Conservation (phyloP, 2,888 invertebrate species). For the Caenorhabditis wallacei region DNA sequence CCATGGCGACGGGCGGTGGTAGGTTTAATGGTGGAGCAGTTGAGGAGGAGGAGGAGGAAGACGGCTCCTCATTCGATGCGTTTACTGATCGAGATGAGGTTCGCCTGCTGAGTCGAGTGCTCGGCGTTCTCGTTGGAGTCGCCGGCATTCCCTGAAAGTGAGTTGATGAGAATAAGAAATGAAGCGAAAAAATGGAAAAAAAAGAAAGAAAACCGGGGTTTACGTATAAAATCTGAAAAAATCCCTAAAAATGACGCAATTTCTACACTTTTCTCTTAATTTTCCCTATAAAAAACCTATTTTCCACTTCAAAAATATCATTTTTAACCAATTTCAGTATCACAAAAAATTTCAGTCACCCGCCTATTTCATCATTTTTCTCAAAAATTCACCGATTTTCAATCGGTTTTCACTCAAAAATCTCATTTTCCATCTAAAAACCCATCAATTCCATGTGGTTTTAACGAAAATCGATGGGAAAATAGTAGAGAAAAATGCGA, state of each 20-base stretch:
- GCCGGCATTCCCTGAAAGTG: slow-evolving; percentile 36
- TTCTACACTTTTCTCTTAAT: no score
- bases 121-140: slow-evolving; percentile 20
- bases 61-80: slow-evolving; percentile 34
- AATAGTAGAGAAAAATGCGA: neutral
- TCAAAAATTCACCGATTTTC: neutral
- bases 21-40: slow-evolving; percentile 23
- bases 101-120: slow-evolving; percentile 20
- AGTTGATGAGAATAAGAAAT: no score
- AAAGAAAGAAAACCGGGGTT: no score
- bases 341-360: no score
- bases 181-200: no score
- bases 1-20: slow-evolving; percentile 9
- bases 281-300: no score
- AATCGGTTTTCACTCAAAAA: slow-evolving; percentile 20
- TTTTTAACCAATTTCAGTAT: neutral
- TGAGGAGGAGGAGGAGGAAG: slow-evolving; percentile 17
- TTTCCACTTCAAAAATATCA: neutral
- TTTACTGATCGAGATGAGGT: slow-evolving; percentile 36
- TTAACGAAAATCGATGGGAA: neutral
- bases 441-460: neutral
- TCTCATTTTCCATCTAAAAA: neutral
- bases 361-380: slow-evolving; percentile 1
- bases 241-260: no score
- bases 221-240: no score